Conservation (phyloP, 2,797 vertebrate species). For the Prionace glauca region DNA sequence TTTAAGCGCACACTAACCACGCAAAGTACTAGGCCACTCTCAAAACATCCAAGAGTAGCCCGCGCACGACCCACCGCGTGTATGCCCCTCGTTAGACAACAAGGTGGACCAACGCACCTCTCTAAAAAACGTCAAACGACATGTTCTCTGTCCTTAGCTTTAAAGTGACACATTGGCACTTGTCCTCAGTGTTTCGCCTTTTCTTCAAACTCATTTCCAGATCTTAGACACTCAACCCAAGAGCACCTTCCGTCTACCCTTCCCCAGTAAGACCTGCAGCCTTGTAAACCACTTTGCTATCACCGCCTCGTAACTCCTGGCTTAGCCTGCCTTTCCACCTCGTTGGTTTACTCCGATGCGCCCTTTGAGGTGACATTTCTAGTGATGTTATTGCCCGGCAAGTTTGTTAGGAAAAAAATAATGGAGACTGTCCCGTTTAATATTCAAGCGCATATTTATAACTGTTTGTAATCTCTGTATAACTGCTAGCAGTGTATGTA, state of each 20-base stretch:
- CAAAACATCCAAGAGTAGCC: too few species aligned
- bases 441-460: conserved; percentile 2
- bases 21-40: too few species aligned
- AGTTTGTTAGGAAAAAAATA: not conserved
- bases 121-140: not conserved
- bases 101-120: not conserved
- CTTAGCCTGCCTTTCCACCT: not conserved
- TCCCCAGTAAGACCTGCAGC: not conserved
- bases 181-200: not conserved
- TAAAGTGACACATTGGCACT: too few species aligned
- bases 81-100: too few species aligned
- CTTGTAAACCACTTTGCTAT: not conserved
- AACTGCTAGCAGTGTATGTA: not conserved
- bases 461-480: not conserved
- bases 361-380: not conserved
- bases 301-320: not conserved
- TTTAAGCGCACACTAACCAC: too few species aligned
- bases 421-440: not conserved
- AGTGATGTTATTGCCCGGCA: not conserved
- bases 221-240: not conserved
- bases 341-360: not conserved
- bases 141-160: not conserved
- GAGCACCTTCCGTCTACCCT: not conserved
- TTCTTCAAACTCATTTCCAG: not conserved
- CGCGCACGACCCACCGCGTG: too few species aligned